These are phyloP conservation scores for Myripristis murdjan DNA, from an alignment of 2,797 vertebrate genomes.

Conservation along the genomic window DNA sequence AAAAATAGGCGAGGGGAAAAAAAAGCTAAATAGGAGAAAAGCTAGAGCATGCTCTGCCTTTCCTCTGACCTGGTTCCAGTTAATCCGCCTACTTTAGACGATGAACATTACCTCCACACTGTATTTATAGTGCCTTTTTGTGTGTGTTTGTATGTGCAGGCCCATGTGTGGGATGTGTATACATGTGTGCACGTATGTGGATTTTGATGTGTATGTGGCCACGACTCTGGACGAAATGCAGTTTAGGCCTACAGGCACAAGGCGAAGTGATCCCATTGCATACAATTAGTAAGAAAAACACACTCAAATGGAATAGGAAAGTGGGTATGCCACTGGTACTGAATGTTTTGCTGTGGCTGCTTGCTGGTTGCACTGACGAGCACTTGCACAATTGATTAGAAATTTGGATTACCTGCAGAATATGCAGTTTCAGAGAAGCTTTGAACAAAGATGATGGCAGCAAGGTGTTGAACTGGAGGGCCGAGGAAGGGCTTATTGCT, in stretches of 20 bases:
- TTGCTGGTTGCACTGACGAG: too few species aligned
- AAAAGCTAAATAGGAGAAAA: slow-evolving; percentile 69
- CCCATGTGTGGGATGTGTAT: slow-evolving; percentile 30
- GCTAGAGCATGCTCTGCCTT: slow-evolving; percentile 71
- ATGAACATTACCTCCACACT: slow-evolving; percentile 78
- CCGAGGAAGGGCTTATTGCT: too few species aligned
- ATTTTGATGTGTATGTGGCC: slow-evolving; percentile 1
- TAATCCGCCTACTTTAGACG: slow-evolving; percentile 83
- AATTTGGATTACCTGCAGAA: too few species aligned
- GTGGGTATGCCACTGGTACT: too few species aligned
- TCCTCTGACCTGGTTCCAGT: slow-evolving; percentile 84
- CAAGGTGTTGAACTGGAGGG: too few species aligned
- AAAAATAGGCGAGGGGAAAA: slow-evolving; percentile 45
- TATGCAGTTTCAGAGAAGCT: too few species aligned
- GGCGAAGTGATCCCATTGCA: background rate
- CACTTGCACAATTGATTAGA: too few species aligned
- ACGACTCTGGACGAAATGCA: too few species aligned
- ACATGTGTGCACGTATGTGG: background rate
- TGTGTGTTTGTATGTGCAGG: slow-evolving; percentile 8
- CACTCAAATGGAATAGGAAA: too few species aligned
- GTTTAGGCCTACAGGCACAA: background rate
- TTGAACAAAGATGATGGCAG: too few species aligned
- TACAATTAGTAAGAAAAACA: too few species aligned
- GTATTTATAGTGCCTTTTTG: slow-evolving; percentile 76
- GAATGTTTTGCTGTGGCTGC: too few species aligned